A percentile compares a stretch with the other conserved stretches of the same genome.
Conservation (phyloP, 2,113 vertebrate genomes). For the Hippocampus zosterae region DNA sequence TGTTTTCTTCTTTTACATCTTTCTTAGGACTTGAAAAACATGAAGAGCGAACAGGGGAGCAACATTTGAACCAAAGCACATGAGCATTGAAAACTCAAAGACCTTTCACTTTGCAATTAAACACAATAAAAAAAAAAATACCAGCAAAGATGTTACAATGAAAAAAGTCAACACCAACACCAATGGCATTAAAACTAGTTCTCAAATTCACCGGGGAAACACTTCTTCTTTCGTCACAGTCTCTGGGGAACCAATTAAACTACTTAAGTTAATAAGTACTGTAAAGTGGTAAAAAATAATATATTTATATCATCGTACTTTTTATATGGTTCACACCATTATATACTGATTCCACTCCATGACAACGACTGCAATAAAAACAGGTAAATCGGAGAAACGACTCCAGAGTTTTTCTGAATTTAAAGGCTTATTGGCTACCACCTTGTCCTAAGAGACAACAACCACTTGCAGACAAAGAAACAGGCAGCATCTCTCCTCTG, state of each 20-base stretch:
- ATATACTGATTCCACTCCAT: constrained; percentile 75
- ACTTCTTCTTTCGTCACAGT: constrained; percentile 52
- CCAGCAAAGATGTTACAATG: constrained; percentile 58
- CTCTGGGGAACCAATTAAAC: constrained; percentile 63
- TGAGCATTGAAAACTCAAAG: constrained; percentile 48
- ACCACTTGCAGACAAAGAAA: constrained; percentile 69
- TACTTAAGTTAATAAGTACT: constrained; percentile 77
- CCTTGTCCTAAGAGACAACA: constrained; percentile 71
- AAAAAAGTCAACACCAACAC: constrained; percentile 66
- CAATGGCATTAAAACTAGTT: constrained; percentile 71
- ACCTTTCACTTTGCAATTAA: constrained; percentile 55
- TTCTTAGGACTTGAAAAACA: constrained; percentile 43
- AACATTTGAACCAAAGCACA: constrained; percentile 48
- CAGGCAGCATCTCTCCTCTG: constrained; percentile 53
- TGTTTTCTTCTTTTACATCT: constrained; percentile 50
- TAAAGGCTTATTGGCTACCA: constrained; percentile 75
- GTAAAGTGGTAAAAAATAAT: constrained; percentile 76
- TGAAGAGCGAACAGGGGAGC: constrained; percentile 33
- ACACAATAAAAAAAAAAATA: constrained; percentile 35
- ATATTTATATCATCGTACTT: constrained; percentile 72
- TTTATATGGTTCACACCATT: constrained; percentile 69
- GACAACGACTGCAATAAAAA: constrained; percentile 74
- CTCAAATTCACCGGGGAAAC: constrained; percentile 64
- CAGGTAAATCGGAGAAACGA: constrained; percentile 62
- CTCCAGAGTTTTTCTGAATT: constrained; percentile 62